Conservation (phyloP, 2,797 vertebrate genomes). For the Acanthopagrus latus region DNA sequence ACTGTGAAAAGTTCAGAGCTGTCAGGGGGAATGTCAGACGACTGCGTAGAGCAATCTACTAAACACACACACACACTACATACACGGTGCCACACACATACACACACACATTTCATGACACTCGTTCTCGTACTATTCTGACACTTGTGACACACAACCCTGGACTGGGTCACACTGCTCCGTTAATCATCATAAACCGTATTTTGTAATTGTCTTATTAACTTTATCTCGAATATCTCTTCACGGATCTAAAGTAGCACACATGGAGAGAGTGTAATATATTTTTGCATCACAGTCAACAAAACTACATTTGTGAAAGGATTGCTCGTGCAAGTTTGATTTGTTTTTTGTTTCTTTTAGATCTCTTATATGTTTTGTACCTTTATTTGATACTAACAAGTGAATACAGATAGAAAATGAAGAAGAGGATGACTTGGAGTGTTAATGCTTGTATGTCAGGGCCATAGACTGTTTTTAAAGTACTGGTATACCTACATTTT, state of each 20-base stretch:
- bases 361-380: too few species aligned
- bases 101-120: conserved; percentile 45
- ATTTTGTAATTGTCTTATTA: conserved; percentile 11
- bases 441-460: background rate
- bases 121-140: conserved; percentile 27
- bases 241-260: background rate
- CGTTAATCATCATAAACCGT: conserved; percentile 40
- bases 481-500: too few species aligned
- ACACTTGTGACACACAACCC: conserved; percentile 44
- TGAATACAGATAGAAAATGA: too few species aligned
- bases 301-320: background rate
- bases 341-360: too few species aligned
- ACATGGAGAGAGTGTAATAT: background rate
- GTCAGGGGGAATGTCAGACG: conserved; percentile 93
- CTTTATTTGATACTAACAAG: too few species aligned
- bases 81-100: conserved; percentile 45
- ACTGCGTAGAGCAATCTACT: conserved; percentile 81
- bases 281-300: conserved; percentile 3
- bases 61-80: conserved; percentile 67
- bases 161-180: conserved; percentile 25
- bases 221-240: conserved; percentile 8
- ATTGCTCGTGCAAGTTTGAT: background rate
- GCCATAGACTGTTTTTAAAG: too few species aligned
- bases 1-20: conserved; percentile 97
- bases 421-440: background rate